Evolutionary conservation across 2,113 vertebrate genomes (phyloP).

Genomic region (Apteryx mantelli): DNA sequence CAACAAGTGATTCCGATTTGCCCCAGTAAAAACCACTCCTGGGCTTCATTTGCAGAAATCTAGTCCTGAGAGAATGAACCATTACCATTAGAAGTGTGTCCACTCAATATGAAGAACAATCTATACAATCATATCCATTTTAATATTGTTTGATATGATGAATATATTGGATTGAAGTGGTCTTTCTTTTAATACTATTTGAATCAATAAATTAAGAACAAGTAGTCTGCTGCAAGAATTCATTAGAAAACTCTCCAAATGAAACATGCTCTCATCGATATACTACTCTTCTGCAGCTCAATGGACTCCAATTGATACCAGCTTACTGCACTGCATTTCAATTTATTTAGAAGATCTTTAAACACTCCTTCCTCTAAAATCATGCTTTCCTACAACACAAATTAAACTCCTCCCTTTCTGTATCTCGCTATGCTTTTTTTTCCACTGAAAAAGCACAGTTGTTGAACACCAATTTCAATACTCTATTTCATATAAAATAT

Average conservation of each 20-base stretch:
- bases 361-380: conserved; percentile 17
- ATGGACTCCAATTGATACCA: background rate
- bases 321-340: background rate
- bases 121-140: background rate
- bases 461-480: background rate
- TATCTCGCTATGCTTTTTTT: background rate
- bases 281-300: background rate
- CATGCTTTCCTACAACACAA: background rate
- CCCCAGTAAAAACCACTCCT: background rate
- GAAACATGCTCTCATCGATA: background rate
- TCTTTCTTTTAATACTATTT: background rate
- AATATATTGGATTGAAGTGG: background rate
- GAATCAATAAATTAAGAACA: background rate
- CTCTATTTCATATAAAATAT: background rate
- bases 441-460: background rate
- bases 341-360: conserved; percentile 20
- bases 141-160: background rate
- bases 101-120: background rate
- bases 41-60: background rate
- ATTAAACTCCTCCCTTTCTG: conserved; percentile 25
- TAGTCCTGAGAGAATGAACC: background rate
- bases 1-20: background rate
- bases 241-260: conserved; percentile 23
- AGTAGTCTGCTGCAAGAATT: background rate
- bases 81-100: background rate